Evolutionary conservation across 2,888 invertebrate genomes (phyloP), one percentile per base, ranked within the genome.

Genomic region (Abrostola tripartita): DNA sequence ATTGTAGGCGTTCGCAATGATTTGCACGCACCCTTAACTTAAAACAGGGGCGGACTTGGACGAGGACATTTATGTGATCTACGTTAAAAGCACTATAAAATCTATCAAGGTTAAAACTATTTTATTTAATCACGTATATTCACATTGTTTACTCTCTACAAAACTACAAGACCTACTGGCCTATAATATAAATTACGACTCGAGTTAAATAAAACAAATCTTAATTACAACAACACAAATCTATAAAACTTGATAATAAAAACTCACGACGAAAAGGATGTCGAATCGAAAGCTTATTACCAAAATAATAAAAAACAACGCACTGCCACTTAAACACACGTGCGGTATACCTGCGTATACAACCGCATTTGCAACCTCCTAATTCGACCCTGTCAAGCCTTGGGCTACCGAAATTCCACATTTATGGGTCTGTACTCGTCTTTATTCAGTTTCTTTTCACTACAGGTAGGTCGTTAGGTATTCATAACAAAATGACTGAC

Each of bases 331-430:
- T 75, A 64, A 61, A 58, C 53, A 71, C 74, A 69, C 61, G 65
- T 71, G 67, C 67, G 24, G 35, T 60, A 58, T 63, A 59, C 50
- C 57, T 40, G 54, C 41, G 67, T 62, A 61, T 42, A 71, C 71
- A 76, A 76, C 69, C 73, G 68, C 79, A 78, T 76, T 73, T 73
- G 75, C 71, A 76, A 68, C 68, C 65, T 76, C 67, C 79, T 71
- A 82, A 81, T 88, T 81, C 87, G 82, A 76, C 84, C 85, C 87
- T 86, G 87, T 74, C 68, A 78, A 78, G 90, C 92, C 89, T 83
- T 86, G 87, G 91, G 91, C 92, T 90, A 91, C 91, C 89, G 88
- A 91, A 92, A 92, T 91, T 91, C 90, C 88, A 82, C 81, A 78
- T 84, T 83, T 81, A 82, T 78, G 82, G 76, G 74, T 81, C 66